A percentile compares a stretch with the other conserved stretches of the same genome.
Conservation (phyloP, 2,888 invertebrate species). For the Epistrophella euchroma region DNA sequence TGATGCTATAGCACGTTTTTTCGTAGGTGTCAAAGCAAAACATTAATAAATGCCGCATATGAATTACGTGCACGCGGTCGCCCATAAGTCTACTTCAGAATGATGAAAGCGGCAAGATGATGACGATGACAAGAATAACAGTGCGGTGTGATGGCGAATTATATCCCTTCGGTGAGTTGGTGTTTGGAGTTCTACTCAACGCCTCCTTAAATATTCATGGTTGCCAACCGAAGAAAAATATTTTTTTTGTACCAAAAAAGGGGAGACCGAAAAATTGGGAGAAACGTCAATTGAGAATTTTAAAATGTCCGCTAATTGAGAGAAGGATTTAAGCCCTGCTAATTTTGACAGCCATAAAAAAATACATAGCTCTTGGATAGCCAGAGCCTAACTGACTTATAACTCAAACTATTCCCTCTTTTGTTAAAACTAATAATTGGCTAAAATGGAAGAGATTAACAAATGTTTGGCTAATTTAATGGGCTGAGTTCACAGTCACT, state of each 20-base stretch:
- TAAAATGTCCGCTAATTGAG: too few relatives aligned
- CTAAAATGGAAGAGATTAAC: too few relatives aligned
- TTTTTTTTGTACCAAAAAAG: background rate
- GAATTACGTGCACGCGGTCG: constrained; percentile 62
- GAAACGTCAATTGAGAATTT: too few relatives aligned
- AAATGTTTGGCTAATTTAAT: too few relatives aligned
- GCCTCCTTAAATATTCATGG: constrained; percentile 17
- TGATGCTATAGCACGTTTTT: background rate
- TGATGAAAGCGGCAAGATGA: constrained; percentile 69
- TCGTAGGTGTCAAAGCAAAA: background rate
- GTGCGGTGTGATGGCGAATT: constrained; percentile 17
- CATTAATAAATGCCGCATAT: constrained; percentile 63
- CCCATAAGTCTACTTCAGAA: constrained; percentile 72
- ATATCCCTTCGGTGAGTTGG: constrained; percentile 27
- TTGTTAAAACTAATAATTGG: too few relatives aligned
- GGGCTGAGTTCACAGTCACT: too few relatives aligned
- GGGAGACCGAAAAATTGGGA: too few relatives aligned
- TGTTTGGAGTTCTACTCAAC: constrained; percentile 2
- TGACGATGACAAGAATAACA: constrained; percentile 64
- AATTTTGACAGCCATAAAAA: too few relatives aligned
- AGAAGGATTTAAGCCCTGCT: too few relatives aligned
- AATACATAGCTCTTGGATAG: too few relatives aligned
- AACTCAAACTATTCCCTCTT: too few relatives aligned
- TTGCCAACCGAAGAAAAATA: background rate
- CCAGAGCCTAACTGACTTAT: too few relatives aligned